phyloP scores from a whole-genome alignment of 2,797 vertebrate genomes.

The Trachurus trachurus region DNA sequence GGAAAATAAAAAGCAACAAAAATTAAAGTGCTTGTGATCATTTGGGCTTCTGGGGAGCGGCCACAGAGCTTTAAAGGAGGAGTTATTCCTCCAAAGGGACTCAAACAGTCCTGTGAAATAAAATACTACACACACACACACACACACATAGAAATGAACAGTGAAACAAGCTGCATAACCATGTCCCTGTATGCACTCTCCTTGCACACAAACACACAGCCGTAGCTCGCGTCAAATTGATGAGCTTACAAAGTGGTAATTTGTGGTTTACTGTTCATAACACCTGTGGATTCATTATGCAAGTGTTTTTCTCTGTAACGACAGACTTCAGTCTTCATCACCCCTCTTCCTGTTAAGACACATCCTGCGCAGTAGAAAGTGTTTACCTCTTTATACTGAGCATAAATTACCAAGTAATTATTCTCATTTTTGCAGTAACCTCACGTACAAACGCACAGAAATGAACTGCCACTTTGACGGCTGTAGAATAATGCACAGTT shows the following conservation, averaged over 20 bases:
- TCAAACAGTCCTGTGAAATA: constrained; percentile 27
- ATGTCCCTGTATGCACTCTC: not conserved
- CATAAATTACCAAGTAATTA: constrained; percentile 36
- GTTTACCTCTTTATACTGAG: constrained; percentile 11
- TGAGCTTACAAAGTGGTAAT: constrained; percentile 15
- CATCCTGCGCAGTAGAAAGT: not conserved
- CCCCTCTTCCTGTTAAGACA: constrained; percentile 1
- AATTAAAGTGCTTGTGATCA: constrained; percentile 48
- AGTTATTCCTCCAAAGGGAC: constrained; percentile 36
- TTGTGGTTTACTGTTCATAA: constrained; percentile 24
- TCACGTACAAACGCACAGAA: not conserved
- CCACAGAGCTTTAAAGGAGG: constrained; percentile 18
- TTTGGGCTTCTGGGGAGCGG: constrained; percentile 5
- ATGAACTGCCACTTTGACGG: not conserved
- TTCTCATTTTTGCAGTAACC: constrained; percentile 22
- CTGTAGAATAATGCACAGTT: not conserved
- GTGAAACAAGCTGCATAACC: not conserved
- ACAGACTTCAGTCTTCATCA: constrained; percentile 10
- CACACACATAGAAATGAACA: too few species aligned
- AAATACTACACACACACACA: constrained; percentile 21
- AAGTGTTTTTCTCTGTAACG: not conserved
- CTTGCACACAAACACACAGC: not conserved
- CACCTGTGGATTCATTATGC: constrained; percentile 24
- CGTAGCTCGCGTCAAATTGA: constrained; percentile 1
- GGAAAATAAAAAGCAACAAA: constrained; percentile 10